Percentiles rank a stretch among this genome's conserved stretches.
These are phyloP conservation scores for Thecophora atra DNA, from an alignment of 2,888 invertebrate genomes.

Conservation along the genomic window DNA sequence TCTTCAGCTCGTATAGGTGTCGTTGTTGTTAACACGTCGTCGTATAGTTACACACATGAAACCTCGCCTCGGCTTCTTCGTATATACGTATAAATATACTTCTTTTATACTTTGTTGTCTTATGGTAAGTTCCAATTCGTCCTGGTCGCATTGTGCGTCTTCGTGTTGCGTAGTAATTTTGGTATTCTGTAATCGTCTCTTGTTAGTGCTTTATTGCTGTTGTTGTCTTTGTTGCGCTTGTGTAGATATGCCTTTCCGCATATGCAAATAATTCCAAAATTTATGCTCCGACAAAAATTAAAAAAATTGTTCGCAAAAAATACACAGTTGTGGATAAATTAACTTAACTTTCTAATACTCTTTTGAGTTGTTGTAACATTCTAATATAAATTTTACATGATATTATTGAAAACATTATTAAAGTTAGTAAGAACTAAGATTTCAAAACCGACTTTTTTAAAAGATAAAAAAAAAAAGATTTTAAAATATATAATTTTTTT, in stretches of 20 bases:
- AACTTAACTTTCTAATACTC: neutral
- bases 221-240: conserved; percentile 6
- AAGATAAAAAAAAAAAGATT: too few species aligned
- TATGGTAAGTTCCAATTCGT: too few species aligned
- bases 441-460: too few species aligned
- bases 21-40: neutral
- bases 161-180: too few species aligned
- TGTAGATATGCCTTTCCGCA: conserved; percentile 51
- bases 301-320: conserved; percentile 50
- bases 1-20: conserved; percentile 41
- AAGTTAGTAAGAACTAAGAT: too few species aligned
- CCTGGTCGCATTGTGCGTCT: too few species aligned
- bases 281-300: conserved; percentile 65
- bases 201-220: neutral
- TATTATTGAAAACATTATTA: too few species aligned
- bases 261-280: conserved; percentile 65
- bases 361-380: neutral
- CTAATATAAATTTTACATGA: neutral
- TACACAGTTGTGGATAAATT: neutral
- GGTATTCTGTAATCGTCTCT: too few species aligned
- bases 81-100: too few species aligned
- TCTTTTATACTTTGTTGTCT: too few species aligned
- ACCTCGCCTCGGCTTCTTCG: too few species aligned
- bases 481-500: neutral
- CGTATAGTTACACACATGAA: neutral